Base-by-base conservation (phyloP, 2,888 invertebrate genomes). In the Allophyes oxyacanthae region DNA sequence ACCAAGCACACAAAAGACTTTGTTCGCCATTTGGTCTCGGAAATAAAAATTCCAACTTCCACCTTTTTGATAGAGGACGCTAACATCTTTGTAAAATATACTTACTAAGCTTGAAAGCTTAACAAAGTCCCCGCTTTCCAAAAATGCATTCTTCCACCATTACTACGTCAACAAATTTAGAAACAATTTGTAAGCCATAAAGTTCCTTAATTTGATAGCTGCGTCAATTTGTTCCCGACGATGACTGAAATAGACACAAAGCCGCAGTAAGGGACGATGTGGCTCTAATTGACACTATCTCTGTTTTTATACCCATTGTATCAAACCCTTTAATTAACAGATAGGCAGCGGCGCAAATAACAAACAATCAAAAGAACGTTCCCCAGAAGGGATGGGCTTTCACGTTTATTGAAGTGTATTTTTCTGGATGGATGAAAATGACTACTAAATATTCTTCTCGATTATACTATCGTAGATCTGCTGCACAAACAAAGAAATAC, bases 251-350 rank as follows among this genome's bases (percentile, higher is more conserved):
- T 80, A 84, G 85, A 86, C 77, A 86, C 77, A 83, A 78, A 75
- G 77, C 72, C 73, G 67, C 68, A 32, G 64, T 78, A 77, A 79
- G 72, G 67, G 64, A 50, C 59, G 61, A 50, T 60, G 36, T 55
- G 58, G 50, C 64, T 76, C 84, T 89, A 90, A 91, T 90, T 90
- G 89, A 88, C 86, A 87, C 88, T 88, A 89, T 90, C 87, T 82
- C 72, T 15, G 25, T 78, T 80, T 84, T 85, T 85, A 87, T 81
- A 82, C 71, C 85, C 78, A 79, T 87, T 85, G 84, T 84, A 85
- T 86, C 81, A 77, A 79, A 78, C 79, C 79, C 82, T 82, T 84
- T 86, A 89, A 90, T 91, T 90, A 90, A 89, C 83, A 85, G 82
- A 85, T 78, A 85, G 28, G 75, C 71, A 73, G 78, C 77, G 77